These are phyloP conservation scores for Melanitta fusca DNA, from an alignment of 2,797 vertebrate species.

Conservation along the genomic window DNA sequence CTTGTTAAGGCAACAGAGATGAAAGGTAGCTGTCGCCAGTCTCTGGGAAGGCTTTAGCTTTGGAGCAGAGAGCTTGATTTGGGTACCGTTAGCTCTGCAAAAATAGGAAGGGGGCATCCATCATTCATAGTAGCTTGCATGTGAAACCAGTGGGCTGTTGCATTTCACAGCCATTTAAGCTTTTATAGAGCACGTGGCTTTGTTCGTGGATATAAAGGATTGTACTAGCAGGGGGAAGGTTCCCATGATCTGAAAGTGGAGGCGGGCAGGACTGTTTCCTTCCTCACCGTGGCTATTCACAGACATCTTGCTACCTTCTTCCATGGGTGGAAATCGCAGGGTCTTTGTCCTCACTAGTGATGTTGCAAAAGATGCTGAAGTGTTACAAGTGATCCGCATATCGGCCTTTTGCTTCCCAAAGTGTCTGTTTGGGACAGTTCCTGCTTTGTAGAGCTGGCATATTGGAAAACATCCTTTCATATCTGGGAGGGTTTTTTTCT, in stretches of 20 bases:
- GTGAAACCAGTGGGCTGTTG: background rate
- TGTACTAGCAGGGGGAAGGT: background rate
- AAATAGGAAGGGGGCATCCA: background rate
- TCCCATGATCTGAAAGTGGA: background rate
- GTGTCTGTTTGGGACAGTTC: background rate
- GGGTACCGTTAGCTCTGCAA: background rate
- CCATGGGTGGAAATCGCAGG: background rate
- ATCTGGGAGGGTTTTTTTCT: background rate
- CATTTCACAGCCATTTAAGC: background rate
- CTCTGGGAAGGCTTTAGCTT: background rate
- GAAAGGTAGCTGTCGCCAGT: background rate
- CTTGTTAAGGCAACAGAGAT: background rate
- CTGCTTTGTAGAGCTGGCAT: background rate
- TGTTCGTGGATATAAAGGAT: background rate
- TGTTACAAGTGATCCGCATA: background rate
- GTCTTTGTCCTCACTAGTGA: background rate
- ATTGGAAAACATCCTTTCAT: background rate
- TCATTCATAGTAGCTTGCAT: background rate
- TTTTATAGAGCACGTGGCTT: background rate
- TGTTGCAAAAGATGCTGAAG: conserved; percentile 13
- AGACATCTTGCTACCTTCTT: background rate
- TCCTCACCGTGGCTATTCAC: background rate
- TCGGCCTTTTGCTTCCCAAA: background rate
- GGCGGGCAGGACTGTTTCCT: background rate
- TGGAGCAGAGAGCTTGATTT: background rate